Conservation (phyloP, 2,113 vertebrate genomes). For the Eidolon helvum region DNA sequence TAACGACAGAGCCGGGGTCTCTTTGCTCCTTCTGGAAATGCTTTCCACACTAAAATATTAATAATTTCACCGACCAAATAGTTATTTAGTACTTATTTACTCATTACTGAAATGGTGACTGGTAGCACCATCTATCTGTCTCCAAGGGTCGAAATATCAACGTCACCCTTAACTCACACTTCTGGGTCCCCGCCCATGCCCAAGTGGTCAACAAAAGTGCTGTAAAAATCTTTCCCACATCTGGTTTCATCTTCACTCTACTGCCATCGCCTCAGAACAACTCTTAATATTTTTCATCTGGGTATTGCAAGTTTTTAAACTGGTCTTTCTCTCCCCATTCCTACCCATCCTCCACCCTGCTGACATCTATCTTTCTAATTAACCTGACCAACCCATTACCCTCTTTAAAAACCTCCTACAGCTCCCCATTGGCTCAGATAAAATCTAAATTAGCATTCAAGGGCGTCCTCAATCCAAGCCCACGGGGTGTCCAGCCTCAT, state of each 20-base stretch:
- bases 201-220: background rate
- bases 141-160: background rate
- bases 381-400: constrained; percentile 4
- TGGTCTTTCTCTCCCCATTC: background rate
- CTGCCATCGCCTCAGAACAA: background rate
- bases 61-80: background rate
- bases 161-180: background rate
- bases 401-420: background rate
- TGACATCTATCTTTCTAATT: background rate
- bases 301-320: background rate
- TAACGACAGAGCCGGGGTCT: background rate
- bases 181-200: background rate
- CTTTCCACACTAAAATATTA: background rate
- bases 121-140: background rate
- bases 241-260: background rate
- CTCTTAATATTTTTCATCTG: background rate
- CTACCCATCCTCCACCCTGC: background rate
- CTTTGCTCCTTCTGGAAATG: background rate
- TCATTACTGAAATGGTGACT: background rate
- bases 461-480: background rate
- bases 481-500: background rate
- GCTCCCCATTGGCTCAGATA: background rate
- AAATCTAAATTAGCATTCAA: constrained; percentile 9
- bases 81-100: constrained; percentile 4
- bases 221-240: background rate